Base-by-base conservation (phyloP, 2,797 vertebrate species). In the Propithecus deckenii region DNA sequence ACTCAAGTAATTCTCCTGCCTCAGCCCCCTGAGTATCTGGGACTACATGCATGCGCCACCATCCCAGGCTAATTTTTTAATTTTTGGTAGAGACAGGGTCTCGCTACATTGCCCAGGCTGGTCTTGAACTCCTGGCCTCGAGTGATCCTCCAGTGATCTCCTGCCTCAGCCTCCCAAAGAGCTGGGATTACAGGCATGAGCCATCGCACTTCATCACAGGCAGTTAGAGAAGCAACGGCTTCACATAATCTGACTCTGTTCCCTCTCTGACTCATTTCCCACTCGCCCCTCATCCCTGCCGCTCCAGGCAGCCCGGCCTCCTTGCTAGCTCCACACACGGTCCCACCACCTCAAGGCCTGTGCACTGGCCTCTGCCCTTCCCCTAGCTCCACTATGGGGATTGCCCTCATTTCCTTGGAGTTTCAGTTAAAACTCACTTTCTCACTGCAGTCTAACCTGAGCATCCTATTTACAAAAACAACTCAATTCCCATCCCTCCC, bases 261-360 rank as follows among this genome's bases (percentile, higher is more conserved):
- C 7, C 28, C 67, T 46, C 43, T 46, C 50, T 22, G 52, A 55
- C 52, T 55, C 52, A 30, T 0, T 35, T 13, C 30, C 25, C 32
- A 52, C 11, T 30, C 7, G 5, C 6, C 23, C 5, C 1, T 0
- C 23, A 0, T 1, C 13, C 18, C 41, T 1, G 2, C 50, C 72
- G 13, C 57, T 30, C n/a, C 30, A 22, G 55, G 10, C 35, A 4
- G 13, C 20, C 38, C 3, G 2, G 32, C 4, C 32, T 38, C 46
- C 28, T 1, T 1, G 23, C 14, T 22, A 7, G 8, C 15, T 30
- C 35, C 55, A 84, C n/a, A 10, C 50, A 22, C 17, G 10, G 8
- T 20, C 23, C 38, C 4, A 4, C 14, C 11, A 65, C 32, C 32
- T 28, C 32, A 35, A 7, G 12, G 23, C 18, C 89, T 3, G 12